phyloP scores from a whole-genome alignment of 2,113 vertebrate genomes.

The Aix galericulata region DNA sequence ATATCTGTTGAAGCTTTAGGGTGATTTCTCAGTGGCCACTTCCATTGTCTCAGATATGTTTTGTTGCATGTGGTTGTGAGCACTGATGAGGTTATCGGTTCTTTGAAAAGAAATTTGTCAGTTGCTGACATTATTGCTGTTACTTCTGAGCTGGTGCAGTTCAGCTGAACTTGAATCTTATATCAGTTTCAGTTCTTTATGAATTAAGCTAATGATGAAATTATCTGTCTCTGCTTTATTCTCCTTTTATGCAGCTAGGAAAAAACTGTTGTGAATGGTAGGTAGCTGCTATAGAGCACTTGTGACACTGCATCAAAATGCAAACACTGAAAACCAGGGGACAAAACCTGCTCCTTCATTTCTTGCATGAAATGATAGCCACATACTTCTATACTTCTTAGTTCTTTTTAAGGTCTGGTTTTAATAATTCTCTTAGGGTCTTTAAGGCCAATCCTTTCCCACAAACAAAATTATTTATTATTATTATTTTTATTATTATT shows the following conservation, averaged over 20 bases:
- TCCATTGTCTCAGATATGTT: neutral
- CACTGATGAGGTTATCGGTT: neutral
- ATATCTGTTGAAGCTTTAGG: neutral
- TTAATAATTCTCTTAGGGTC: neutral
- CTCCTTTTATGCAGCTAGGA: neutral
- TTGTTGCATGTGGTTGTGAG: neutral
- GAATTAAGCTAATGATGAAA: neutral
- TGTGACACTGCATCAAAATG: neutral
- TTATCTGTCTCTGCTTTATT: neutral
- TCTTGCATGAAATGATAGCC: neutral
- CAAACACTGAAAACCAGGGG: no score
- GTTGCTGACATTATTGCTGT: neutral
- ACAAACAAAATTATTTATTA: neutral
- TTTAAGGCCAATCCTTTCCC: neutral
- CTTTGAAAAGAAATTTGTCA: neutral
- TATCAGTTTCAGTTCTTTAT: neutral
- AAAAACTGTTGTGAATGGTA: neutral
- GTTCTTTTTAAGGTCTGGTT: neutral
- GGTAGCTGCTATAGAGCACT: neutral
- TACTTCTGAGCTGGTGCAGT: neutral
- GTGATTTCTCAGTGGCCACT: neutral
- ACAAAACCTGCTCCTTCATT: neutral
- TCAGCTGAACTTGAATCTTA: neutral
- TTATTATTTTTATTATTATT: neutral
- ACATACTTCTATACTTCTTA: neutral